A percentile compares a stretch with the other conserved stretches of the same genome.
Conservation (phyloP, 2,113 vertebrate genomes). For the Synodontis membranacea region DNA sequence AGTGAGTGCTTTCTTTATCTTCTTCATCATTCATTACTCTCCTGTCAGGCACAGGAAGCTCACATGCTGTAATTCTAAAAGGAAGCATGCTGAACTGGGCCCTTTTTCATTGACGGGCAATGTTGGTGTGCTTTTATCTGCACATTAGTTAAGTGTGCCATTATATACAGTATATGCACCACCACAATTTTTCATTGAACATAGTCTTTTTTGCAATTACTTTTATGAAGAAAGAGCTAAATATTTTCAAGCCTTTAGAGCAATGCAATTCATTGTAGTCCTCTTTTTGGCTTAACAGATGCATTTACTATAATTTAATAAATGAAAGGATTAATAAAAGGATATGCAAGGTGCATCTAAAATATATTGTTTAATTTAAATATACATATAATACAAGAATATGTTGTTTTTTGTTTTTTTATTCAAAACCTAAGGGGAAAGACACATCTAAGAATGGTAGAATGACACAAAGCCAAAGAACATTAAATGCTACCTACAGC, state of each 20-base stretch:
- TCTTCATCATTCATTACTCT: constrained; percentile 17
- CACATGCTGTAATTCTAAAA: not conserved
- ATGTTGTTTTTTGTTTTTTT: not conserved
- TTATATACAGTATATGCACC: not conserved
- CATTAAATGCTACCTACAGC: not conserved
- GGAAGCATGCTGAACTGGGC: not conserved
- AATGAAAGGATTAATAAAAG: not conserved
- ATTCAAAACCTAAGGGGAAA: not conserved
- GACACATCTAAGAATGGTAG: not conserved
- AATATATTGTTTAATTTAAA: not conserved
- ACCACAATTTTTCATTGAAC: not conserved
- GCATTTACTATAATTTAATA: not conserved
- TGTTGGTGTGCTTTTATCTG: not conserved
- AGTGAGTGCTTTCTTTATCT: constrained; percentile 74
- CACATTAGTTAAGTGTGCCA: not conserved
- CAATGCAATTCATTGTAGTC: not conserved
- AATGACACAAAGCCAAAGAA: not conserved
- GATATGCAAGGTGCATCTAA: not conserved
- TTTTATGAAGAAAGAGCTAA: not conserved
- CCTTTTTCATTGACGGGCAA: not conserved
- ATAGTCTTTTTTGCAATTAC: not conserved
- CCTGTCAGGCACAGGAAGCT: not conserved
- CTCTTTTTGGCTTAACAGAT: not conserved
- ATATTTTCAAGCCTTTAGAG: not conserved
- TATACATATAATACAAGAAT: not conserved